These are phyloP conservation scores for Musca domestica DNA, from an alignment of 1,140 invertebrate genomes.

Conservation along the genomic window DNA sequence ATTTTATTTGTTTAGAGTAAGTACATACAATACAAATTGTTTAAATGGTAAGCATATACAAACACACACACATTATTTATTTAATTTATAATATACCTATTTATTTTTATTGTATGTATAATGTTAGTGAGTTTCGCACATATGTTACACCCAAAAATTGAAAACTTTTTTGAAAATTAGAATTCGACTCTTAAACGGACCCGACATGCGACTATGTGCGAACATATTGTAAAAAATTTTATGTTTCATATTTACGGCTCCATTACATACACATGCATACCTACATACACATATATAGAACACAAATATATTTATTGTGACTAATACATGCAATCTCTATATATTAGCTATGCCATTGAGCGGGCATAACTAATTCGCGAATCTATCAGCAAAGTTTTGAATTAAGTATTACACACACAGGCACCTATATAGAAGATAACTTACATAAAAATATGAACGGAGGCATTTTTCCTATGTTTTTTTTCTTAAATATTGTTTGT, in stretches of 20 bases:
- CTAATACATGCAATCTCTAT: not conserved
- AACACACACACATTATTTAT: slow-evolving; percentile 4
- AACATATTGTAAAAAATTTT: slow-evolving; percentile 6
- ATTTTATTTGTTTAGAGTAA: slow-evolving; percentile 24
- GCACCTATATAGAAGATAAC: no score
- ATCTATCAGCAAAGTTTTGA: no score
- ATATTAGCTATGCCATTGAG: not conserved
- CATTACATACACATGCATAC: no score
- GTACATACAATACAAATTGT: not conserved
- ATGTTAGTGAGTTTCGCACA: slow-evolving; percentile 34
- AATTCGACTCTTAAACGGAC: not conserved
- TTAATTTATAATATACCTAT: slow-evolving; percentile 20
- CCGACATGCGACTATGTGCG: not conserved
- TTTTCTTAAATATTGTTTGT: not conserved
- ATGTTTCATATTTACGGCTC: not conserved
- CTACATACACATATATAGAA: not conserved
- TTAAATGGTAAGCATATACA: not conserved
- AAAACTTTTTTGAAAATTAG: slow-evolving; percentile 14
- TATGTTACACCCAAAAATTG: slow-evolving; percentile 48
- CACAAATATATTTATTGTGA: slow-evolving; percentile 4
- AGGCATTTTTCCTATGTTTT: slow-evolving; percentile 13
- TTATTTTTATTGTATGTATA: slow-evolving; percentile 17
- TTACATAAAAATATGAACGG: slow-evolving; percentile 2
- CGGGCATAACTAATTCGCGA: no score
- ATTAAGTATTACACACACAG: no score